Conservation (phyloP, 2,113 vertebrate species). For the Edolisoma coerulescens region DNA sequence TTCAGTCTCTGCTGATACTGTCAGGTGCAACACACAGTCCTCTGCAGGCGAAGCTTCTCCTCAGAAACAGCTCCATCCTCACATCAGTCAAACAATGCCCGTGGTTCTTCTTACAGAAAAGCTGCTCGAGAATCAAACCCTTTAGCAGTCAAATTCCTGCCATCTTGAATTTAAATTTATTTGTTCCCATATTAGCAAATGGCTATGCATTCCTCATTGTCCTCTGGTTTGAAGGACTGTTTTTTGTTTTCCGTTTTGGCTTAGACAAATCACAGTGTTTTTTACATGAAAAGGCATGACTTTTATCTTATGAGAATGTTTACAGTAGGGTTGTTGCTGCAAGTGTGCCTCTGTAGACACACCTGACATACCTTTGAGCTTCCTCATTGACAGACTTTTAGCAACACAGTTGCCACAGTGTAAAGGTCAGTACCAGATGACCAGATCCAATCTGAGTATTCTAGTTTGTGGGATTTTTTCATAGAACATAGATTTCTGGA, state of each 20-base stretch:
- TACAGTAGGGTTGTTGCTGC: background rate
- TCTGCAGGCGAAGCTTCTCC: background rate
- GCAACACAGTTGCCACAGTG: background rate
- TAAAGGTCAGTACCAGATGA: background rate
- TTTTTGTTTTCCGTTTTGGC: background rate
- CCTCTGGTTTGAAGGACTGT: background rate
- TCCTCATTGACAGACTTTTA: background rate
- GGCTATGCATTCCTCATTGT: background rate
- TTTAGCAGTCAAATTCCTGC: background rate
- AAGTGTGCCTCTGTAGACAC: background rate
- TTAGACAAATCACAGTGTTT: background rate
- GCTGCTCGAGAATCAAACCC: background rate
- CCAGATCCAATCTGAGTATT: background rate
- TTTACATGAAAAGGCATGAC: background rate
- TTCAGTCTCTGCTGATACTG: background rate
- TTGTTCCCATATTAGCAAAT: background rate
- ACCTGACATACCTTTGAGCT: background rate
- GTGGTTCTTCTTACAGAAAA: background rate
- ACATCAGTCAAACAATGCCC: fast-evolving
- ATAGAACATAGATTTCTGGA: background rate
- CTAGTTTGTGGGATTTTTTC: background rate
- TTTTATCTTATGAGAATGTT: background rate
- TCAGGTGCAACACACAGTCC: no score
- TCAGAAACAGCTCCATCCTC: background rate
- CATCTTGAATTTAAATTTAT: background rate